phyloP scores from a whole-genome alignment of 2,113 vertebrate genomes.

The Apaloderma vittatum region DNA sequence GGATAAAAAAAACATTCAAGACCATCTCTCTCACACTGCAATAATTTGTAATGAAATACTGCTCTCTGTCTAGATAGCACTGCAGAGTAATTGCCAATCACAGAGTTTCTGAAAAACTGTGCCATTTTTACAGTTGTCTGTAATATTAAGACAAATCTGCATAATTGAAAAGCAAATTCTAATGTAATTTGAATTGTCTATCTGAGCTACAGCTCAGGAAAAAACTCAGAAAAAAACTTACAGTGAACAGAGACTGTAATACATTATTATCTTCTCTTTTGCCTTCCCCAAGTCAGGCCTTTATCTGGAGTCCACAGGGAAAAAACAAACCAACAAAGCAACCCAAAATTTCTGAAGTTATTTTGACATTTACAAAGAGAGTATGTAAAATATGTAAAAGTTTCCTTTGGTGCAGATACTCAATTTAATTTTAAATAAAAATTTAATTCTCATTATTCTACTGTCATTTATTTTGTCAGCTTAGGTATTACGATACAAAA shows the following conservation, averaged over 20 bases:
- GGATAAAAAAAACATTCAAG: not conserved
- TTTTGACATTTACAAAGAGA: not conserved
- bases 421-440: not conserved
- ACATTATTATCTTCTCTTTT: not conserved
- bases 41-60: slow-evolving; percentile 19
- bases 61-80: not conserved
- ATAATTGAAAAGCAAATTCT: slow-evolving; percentile 9
- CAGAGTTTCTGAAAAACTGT: not conserved
- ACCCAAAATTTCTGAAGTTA: not conserved
- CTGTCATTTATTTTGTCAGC: not conserved
- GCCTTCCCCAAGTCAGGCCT: not conserved
- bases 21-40: not conserved
- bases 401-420: not conserved
- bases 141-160: not conserved
- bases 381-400: not conserved
- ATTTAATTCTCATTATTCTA: not conserved
- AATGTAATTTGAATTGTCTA: not conserved
- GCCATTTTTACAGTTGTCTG: not conserved
- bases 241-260: not conserved
- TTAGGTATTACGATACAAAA: not conserved
- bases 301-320: not conserved
- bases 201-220: not conserved
- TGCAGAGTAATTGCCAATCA: not conserved
- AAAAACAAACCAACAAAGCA: not conserved
- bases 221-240: not conserved